These are phyloP conservation scores for Heliocidaris tuberculata DNA, from an alignment of 35 echinoderm and acorn worm species.

Conservation along the genomic window DNA sequence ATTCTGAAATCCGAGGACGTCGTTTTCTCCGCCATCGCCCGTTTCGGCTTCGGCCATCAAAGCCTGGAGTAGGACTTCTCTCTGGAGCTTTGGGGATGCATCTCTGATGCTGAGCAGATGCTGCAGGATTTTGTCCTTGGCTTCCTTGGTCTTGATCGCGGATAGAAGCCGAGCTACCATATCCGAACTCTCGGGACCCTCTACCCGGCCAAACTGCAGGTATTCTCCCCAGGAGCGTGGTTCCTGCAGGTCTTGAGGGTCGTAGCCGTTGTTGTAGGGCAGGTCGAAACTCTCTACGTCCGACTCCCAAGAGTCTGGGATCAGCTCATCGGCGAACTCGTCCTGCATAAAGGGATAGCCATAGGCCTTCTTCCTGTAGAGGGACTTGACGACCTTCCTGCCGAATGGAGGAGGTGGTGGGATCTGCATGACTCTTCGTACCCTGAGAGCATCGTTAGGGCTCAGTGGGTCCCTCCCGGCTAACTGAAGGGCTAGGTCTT, in stretches of 20 bases:
- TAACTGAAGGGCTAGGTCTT: neutral
- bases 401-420: conserved; percentile 29
- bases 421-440: conserved; percentile 27
- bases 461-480: neutral
- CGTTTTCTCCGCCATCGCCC: neutral
- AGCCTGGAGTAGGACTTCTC: conserved; percentile 28
- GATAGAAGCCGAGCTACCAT: neutral
- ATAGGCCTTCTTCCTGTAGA: conserved; percentile 43
- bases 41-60: conserved; percentile 16
- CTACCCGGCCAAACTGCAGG: neutral
- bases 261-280: neutral
- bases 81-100: conserved; percentile 5
- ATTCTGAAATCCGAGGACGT: neutral
- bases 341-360: conserved; percentile 8
- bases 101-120: neutral
- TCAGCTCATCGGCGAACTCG: neutral
- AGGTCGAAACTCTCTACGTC: neutral
- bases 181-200: neutral
- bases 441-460: neutral
- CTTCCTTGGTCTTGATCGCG: conserved; percentile 18
- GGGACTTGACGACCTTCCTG: conserved; percentile 16
- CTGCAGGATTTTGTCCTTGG: neutral
- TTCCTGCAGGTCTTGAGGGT: neutral
- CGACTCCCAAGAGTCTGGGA: neutral
- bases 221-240: neutral